These are phyloP conservation scores for Drosophila nigricruria DNA, from an alignment of 2,888 invertebrate species.

Conservation along the genomic window DNA sequence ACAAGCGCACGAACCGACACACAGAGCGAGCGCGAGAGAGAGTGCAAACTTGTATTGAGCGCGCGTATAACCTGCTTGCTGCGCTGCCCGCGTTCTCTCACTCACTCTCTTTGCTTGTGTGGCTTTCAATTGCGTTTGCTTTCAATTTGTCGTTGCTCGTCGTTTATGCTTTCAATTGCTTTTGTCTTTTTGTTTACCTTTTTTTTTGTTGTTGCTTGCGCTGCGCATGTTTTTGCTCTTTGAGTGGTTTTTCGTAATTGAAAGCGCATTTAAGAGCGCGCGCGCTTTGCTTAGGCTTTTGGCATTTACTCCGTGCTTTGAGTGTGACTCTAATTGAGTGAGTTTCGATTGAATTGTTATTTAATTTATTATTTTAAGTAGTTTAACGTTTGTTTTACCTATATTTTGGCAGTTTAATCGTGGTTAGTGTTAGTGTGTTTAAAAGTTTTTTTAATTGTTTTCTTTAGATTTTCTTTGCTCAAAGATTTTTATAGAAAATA, in stretches of 20 bases:
- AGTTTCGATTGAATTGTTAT: conserved; percentile 1
- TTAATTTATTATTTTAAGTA: background rate
- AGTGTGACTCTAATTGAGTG: background rate
- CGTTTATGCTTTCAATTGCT: conserved; percentile 40
- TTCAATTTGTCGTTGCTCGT: conserved; percentile 34
- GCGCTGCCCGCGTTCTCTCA: conserved; percentile 8
- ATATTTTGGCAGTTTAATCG: background rate
- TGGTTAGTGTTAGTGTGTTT: background rate
- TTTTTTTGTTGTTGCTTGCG: conserved; percentile 28
- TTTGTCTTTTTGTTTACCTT: conserved; percentile 56
- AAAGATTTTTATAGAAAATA: no score
- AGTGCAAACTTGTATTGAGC: conserved; percentile 26
- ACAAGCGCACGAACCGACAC: conserved; percentile 15
- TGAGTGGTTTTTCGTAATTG: background rate
- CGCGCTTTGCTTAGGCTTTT: background rate
- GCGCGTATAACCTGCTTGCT: conserved; percentile 12
- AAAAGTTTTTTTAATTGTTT: no score
- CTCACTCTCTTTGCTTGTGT: background rate
- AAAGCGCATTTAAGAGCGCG: conserved; percentile 28
- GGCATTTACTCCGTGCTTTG: background rate
- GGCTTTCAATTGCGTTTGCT: conserved; percentile 50
- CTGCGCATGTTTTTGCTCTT: conserved; percentile 29
- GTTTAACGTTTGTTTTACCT: background rate
- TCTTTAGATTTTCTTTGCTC: no score
- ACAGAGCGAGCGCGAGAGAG: background rate